A percentile compares a stretch with the other conserved stretches of the same genome.
Conservation (phyloP, 2,888 invertebrate genomes). For the Ditylenchus weischeri region DNA sequence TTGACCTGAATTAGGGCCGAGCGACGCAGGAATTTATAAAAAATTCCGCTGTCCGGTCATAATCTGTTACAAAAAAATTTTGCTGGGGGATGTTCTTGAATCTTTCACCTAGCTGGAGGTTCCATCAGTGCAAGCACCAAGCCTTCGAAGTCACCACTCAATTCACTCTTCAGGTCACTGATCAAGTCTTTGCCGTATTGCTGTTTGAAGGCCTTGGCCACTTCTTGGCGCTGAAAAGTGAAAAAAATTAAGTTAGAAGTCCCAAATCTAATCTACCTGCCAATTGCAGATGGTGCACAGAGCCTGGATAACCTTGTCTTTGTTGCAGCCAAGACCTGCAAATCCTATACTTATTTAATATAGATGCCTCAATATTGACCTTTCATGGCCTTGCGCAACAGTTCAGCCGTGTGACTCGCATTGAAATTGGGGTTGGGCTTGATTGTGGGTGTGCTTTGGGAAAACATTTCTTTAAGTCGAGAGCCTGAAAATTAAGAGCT, state of each 20-base stretch:
- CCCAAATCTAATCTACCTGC: background rate
- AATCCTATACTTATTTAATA: too few species aligned
- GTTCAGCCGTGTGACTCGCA: conserved; percentile 52
- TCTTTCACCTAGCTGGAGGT: conserved; percentile 57
- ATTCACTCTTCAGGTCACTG: conserved; percentile 51
- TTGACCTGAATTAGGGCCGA: too few species aligned
- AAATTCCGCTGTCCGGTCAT: too few species aligned
- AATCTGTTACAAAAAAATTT: too few species aligned
- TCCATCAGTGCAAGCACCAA: conserved; percentile 55
- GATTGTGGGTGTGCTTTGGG: conserved; percentile 32
- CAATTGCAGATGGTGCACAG: conserved; percentile 75
- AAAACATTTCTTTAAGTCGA: background rate
- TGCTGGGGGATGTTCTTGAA: too few species aligned
- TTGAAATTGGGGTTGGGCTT: conserved; percentile 50
- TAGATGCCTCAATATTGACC: conserved; percentile 14
- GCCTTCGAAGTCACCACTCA: conserved; percentile 55
- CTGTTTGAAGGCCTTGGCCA: conserved; percentile 74
- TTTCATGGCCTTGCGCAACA: conserved; percentile 57
- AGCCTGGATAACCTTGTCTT: conserved; percentile 62
- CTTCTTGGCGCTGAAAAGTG: conserved; percentile 63
- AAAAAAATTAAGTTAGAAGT: background rate
- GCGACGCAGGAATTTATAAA: too few species aligned
- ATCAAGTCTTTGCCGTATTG: conserved; percentile 74
- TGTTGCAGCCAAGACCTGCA: conserved; percentile 52
- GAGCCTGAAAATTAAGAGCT: background rate